These are phyloP conservation scores for Caenorhabditis panamensis DNA, from an alignment of 2,888 invertebrate genomes.

Conservation along the genomic window DNA sequence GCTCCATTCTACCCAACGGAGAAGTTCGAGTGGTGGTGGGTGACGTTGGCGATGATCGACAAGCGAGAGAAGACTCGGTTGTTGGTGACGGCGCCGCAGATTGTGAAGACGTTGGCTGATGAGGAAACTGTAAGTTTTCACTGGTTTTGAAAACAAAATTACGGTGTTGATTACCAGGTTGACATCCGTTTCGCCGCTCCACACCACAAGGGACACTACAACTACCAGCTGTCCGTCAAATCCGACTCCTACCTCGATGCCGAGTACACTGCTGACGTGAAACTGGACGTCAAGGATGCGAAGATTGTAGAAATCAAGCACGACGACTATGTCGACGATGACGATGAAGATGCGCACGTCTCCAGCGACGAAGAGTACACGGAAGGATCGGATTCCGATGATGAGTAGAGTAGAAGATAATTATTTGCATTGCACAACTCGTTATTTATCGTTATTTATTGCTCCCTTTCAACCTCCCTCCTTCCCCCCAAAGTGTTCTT, in stretches of 20 bases:
- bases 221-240: slow-evolving; percentile 88
- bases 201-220: slow-evolving; percentile 91
- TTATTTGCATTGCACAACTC: neutral
- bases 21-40: slow-evolving; percentile 99
- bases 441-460: neutral
- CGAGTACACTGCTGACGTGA: slow-evolving; percentile 91
- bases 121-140: slow-evolving; percentile 85
- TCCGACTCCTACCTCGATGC: slow-evolving; percentile 98
- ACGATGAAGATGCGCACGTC: slow-evolving; percentile 67
- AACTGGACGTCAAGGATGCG: slow-evolving; percentile 95
- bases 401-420: slow-evolving; percentile 31
- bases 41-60: slow-evolving; percentile 90
- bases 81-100: slow-evolving; percentile 92
- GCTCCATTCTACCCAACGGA: slow-evolving; percentile 95
- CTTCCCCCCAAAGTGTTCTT: neutral
- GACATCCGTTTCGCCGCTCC: slow-evolving; percentile 98
- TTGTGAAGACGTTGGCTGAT: slow-evolving; percentile 92
- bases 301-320: slow-evolving; percentile 84
- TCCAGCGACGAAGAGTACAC: slow-evolving; percentile 70
- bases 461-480: neutral
- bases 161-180: too few relatives aligned
- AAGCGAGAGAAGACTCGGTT: slow-evolving; percentile 86
- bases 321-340: slow-evolving; percentile 82
- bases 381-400: slow-evolving; percentile 69
- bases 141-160: too few relatives aligned